phyloP scores from a whole-genome alignment of 1,140 invertebrate genomes.

The Philotrypesis tridentata region DNA sequence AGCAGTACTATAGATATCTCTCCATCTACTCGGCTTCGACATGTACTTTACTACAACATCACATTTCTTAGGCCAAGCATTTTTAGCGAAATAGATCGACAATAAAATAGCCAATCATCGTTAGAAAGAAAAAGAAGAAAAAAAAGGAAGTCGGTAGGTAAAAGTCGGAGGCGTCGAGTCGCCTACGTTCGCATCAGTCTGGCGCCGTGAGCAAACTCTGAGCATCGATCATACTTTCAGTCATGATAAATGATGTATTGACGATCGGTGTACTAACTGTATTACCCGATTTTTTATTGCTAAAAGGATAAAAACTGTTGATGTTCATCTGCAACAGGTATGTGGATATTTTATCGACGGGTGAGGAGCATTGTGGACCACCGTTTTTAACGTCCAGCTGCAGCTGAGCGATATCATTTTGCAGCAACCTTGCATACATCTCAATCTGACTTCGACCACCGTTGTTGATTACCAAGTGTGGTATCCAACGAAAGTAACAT shows the following conservation, averaged over 20 bases:
- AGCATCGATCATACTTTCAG: constrained; percentile 68
- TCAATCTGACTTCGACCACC: constrained; percentile 84
- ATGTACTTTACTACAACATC: not conserved
- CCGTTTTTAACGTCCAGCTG: constrained; percentile 62
- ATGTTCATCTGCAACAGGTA: constrained; percentile 67
- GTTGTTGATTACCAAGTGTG: constrained; percentile 85
- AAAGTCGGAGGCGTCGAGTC: not conserved
- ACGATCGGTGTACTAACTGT: constrained; percentile 69
- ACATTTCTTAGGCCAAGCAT: constrained; percentile 13
- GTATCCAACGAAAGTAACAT: constrained; percentile 92
- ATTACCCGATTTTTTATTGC: constrained; percentile 65
- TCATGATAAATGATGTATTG: constrained; percentile 67
- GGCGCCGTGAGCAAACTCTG: constrained; percentile 67
- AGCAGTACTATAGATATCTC: not conserved
- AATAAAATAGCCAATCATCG: constrained; percentile 6
- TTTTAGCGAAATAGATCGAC: not conserved
- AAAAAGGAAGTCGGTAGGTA: not conserved
- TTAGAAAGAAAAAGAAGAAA: not conserved
- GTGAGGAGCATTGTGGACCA: constrained; percentile 49
- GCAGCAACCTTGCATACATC: constrained; percentile 74
- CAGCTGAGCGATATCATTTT: constrained; percentile 76
- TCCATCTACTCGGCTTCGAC: not conserved
- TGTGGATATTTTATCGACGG: constrained; percentile 61
- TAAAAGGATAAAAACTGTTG: constrained; percentile 72
- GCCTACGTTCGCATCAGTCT: constrained; percentile 58